These are phyloP conservation scores for Micromesistius poutassou DNA, from an alignment of 2,797 vertebrate genomes.

Conservation along the genomic window DNA sequence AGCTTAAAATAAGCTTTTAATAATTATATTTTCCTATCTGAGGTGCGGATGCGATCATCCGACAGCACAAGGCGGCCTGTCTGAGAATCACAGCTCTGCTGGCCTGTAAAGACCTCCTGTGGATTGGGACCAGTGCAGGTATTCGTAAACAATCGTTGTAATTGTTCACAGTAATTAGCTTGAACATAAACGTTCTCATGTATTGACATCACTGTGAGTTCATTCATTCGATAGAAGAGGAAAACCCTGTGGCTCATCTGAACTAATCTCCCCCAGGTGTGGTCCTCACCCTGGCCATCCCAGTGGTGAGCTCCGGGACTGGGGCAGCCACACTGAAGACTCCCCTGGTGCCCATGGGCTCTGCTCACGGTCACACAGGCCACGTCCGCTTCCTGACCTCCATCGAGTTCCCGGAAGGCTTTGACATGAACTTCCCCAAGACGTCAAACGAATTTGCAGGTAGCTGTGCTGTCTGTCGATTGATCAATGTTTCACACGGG, in stretches of 20 bases:
- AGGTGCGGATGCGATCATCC: constrained; percentile 97
- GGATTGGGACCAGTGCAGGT: constrained; percentile 94
- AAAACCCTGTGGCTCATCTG: not conserved
- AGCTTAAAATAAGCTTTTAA: not conserved
- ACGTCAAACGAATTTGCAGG: constrained; percentile 68
- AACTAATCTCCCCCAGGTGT: constrained; percentile 71
- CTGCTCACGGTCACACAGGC: constrained; percentile 95
- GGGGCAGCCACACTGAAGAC: constrained; percentile 69
- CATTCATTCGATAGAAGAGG: not conserved
- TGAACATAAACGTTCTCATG: not conserved
- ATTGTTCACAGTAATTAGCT: not conserved
- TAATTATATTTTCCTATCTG: constrained; percentile 8
- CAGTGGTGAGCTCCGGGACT: constrained; percentile 74
- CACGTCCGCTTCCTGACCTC: constrained; percentile 95
- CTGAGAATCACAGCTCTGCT: constrained; percentile 92
- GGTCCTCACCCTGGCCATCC: constrained; percentile 84
- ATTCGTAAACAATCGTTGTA: not conserved
- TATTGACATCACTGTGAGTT: not conserved
- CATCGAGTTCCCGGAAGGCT: constrained; percentile 89
- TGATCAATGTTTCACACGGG: not conserved
- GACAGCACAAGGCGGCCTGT: constrained; percentile 98
- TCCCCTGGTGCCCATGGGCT: constrained; percentile 81
- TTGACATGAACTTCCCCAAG: constrained; percentile 80
- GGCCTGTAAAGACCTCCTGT: constrained; percentile 91
- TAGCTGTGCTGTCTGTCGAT: constrained; percentile 30